Evolutionary conservation across 2,797 vertebrate genomes (phyloP).

Genomic region (Etheostoma perlongum): DNA sequence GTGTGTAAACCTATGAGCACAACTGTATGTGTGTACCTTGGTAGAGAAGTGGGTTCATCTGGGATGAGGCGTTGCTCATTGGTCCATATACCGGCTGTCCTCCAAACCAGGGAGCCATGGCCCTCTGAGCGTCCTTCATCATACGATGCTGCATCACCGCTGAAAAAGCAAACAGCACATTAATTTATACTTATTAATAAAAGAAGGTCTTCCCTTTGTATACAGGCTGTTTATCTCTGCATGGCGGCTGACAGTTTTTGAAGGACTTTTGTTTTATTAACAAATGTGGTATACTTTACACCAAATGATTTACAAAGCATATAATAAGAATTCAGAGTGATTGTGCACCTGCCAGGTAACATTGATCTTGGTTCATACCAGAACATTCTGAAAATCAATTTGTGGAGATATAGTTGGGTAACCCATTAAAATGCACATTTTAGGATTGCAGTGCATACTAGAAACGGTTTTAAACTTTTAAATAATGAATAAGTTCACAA

Average conservation of each 20-base stretch:
- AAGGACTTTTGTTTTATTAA: background rate
- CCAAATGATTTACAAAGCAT: background rate
- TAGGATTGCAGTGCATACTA: background rate
- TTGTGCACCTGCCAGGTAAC: background rate
- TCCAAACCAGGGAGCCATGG: constrained; percentile 88
- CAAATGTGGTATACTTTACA: background rate
- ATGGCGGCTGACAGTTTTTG: background rate
- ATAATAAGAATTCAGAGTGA: background rate
- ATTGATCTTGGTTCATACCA: background rate
- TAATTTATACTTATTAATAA: background rate
- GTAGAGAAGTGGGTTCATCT: constrained; percentile 91
- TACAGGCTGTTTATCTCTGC: background rate
- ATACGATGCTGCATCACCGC: constrained; percentile 90
- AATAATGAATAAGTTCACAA: background rate
- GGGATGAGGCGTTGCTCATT: constrained; percentile 86
- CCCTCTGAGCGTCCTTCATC: constrained; percentile 89
- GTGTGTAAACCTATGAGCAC: too few relatives aligned
- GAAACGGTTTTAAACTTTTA: background rate
- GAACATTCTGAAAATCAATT: background rate
- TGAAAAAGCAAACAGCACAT: constrained; percentile 62
- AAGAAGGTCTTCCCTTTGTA: background rate
- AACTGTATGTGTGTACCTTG: constrained; percentile 67
- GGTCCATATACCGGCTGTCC: constrained; percentile 88
- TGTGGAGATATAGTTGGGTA: background rate
- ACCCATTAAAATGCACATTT: background rate